phyloP scores from a whole-genome alignment of 1,140 invertebrate species.

The Micrasema minimum region DNA sequence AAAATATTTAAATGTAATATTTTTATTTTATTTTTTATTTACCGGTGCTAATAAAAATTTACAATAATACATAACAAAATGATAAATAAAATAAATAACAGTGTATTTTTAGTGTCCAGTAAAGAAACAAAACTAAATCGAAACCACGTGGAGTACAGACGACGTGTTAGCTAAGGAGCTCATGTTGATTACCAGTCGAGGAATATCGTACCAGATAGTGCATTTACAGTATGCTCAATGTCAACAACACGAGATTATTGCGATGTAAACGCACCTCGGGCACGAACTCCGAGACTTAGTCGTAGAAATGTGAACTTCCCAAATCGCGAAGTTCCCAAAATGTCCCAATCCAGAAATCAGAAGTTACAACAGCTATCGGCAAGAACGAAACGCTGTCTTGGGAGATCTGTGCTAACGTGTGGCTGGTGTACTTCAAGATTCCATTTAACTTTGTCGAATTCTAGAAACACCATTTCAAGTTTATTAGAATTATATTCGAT shows the following conservation, averaged over 20 bases:
- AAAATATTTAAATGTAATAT: no score
- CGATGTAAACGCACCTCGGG: conserved; percentile 97
- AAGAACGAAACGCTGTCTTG: no score
- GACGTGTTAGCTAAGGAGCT: conserved; percentile 1
- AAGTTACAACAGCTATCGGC: no score
- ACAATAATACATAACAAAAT: neutral
- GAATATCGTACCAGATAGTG: conserved; percentile 99
- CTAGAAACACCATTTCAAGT: no score
- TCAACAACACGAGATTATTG: conserved; percentile 64
- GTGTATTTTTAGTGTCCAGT: conserved; percentile 1
- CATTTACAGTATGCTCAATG: conserved; percentile 93
- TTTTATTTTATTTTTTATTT: no score
- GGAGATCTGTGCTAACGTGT: no score
- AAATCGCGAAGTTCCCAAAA: no score
- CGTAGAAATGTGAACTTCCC: neutral
- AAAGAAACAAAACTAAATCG: neutral
- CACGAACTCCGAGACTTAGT: conserved; percentile 82
- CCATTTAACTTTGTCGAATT: no score
- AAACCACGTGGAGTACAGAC: neutral
- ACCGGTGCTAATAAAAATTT: neutral
- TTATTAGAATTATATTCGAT: no score
- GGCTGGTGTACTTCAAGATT: no score
- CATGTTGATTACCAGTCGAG: conserved; percentile 64
- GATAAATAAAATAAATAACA: neutral
- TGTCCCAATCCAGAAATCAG: no score